Evolutionary conservation across 1,140 invertebrate species (phyloP).

Genomic region (Pseudomyrmex pallidus): DNA sequence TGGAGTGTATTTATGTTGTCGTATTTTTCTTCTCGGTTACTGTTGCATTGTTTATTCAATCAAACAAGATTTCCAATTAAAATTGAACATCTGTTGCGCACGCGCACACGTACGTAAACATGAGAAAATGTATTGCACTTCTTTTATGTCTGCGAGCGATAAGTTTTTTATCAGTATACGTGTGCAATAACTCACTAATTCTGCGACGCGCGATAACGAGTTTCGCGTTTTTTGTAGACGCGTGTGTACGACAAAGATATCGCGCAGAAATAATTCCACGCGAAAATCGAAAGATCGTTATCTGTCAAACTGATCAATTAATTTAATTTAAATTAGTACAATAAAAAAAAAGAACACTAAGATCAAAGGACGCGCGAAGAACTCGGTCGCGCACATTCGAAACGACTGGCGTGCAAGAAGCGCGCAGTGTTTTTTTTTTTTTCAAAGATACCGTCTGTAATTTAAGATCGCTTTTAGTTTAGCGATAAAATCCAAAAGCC

Average conservation of each 20-base stretch:
- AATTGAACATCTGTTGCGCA: too few relatives aligned
- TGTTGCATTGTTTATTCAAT: not conserved
- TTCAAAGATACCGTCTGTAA: not conserved
- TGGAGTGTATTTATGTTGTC: not conserved
- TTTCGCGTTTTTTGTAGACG: not conserved
- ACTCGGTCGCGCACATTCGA: too few relatives aligned
- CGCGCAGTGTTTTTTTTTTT: too few relatives aligned
- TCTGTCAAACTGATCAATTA: not conserved
- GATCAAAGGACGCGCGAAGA: too few relatives aligned
- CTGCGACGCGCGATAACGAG: too few relatives aligned
- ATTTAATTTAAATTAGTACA: too few relatives aligned
- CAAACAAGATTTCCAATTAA: too few relatives aligned
- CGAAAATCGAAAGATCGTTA: not conserved
- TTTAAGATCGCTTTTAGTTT: slow-evolving; percentile 9
- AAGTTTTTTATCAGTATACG: not conserved
- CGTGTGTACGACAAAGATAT: not conserved
- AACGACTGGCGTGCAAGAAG: too few relatives aligned
- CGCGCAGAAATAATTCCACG: too few relatives aligned
- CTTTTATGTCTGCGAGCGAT: not conserved
- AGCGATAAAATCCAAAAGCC: slow-evolving; percentile 19
- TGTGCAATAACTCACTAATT: slow-evolving; percentile 4
- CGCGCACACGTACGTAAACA: not conserved
- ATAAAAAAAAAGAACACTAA: too few relatives aligned
- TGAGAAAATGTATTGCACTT: not conserved
- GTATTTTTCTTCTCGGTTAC: too few relatives aligned